A percentile compares a stretch with the other conserved stretches of the same genome.
Evolutionary conservation across 2,113 vertebrate species (phyloP).

Genomic region (Peromyscus californicus): DNA sequence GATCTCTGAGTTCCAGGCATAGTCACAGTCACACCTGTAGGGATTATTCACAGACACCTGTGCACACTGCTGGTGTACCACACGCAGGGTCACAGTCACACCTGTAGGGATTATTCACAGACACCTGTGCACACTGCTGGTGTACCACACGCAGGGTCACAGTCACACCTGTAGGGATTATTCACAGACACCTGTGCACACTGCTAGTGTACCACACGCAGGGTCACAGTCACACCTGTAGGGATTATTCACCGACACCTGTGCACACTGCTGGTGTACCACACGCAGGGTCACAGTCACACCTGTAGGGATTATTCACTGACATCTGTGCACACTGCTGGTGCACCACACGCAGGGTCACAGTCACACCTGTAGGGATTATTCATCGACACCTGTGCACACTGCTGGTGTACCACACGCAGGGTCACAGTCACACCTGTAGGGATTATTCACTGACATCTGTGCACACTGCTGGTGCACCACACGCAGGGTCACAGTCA

Average conservation of each 20-base stretch:
- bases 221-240: not conserved
- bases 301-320: too few relatives aligned
- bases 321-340: not conserved
- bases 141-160: rapidly evolving
- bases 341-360: rapidly evolving
- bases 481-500: rapidly evolving
- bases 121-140: not conserved
- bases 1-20: not conserved
- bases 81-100: rapidly evolving
- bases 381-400: not conserved
- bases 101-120: too few relatives aligned
- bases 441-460: not conserved
- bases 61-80: rapidly evolving
- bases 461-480: too few relatives aligned
- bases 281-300: rapidly evolving
- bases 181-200: not conserved
- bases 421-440: not conserved
- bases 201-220: rapidly evolving
- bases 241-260: not conserved
- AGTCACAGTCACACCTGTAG: too few relatives aligned
- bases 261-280: rapidly evolving
- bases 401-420: rapidly evolving
- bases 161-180: rapidly evolving
- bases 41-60: not conserved
- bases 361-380: rapidly evolving